phyloP scores from a whole-genome alignment of 2,113 vertebrate species.

The Platichthys flesus region DNA sequence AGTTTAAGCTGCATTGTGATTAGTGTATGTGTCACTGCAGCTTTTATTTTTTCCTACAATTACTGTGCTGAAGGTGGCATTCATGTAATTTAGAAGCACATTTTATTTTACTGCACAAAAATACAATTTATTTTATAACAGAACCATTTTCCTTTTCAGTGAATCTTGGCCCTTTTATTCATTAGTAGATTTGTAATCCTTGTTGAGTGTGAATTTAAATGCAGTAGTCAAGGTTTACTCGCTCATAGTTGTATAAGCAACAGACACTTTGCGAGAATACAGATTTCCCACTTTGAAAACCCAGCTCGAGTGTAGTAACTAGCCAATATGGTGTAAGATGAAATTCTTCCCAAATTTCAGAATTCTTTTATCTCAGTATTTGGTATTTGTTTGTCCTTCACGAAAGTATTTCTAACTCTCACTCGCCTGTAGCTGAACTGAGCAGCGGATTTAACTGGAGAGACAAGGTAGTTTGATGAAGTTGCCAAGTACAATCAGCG shows the following conservation, averaged over 20 bases:
- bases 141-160: too few relatives aligned
- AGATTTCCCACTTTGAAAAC: not conserved
- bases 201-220: not conserved
- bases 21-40: slow-evolving; percentile 1
- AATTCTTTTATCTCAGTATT: not conserved
- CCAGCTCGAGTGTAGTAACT: not conserved
- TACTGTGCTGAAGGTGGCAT: slow-evolving; percentile 11
- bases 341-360: not conserved
- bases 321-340: not conserved
- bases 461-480: slow-evolving; percentile 38
- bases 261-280: not conserved
- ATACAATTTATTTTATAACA: too few relatives aligned
- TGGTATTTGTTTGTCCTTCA: not conserved
- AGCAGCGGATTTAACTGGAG: slow-evolving; percentile 39
- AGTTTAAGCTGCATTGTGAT: not conserved
- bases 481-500: slow-evolving; percentile 56
- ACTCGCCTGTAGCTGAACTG: slow-evolving; percentile 7
- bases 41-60: not conserved
- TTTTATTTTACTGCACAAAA: not conserved
- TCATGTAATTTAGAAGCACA: not conserved
- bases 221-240: too few relatives aligned
- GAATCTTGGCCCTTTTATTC: not conserved
- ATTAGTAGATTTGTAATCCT: not conserved
- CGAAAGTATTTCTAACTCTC: not conserved
- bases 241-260: not conserved